Percentiles rank a stretch among this genome's conserved stretches.
Conservation (phyloP, 1,140 invertebrate genomes). For the Megalonaias nervosa region DNA sequence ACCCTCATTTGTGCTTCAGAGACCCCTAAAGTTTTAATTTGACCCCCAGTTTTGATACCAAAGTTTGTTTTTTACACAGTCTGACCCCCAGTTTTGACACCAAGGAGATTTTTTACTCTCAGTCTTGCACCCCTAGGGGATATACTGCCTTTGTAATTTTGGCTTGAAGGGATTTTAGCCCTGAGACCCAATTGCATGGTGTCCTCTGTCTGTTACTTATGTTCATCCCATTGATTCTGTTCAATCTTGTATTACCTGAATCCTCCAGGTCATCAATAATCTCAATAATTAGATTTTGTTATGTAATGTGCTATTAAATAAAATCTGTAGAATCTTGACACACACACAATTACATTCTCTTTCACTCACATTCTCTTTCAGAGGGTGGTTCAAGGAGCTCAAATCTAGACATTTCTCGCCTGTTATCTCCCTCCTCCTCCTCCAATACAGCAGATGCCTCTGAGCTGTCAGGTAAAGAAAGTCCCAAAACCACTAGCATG, state of each 20-base stretch:
- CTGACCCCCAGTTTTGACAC: no score
- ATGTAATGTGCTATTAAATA: not conserved
- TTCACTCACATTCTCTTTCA: slow-evolving; percentile 11
- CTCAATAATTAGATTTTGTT: not conserved
- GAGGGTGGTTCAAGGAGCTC: slow-evolving; percentile 15
- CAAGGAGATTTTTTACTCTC: no score
- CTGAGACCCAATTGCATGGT: no score
- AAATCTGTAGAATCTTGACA: not conserved
- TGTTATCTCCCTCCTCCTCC: slow-evolving; percentile 30
- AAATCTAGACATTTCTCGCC: slow-evolving; percentile 11
- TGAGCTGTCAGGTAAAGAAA: slow-evolving; percentile 27
- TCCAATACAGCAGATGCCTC: slow-evolving; percentile 18
- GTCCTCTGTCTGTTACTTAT: no score
- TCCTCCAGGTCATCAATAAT: not conserved
- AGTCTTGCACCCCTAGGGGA: no score
- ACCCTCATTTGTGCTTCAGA: no score
- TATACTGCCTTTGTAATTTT: no score
- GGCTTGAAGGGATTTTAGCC: no score
- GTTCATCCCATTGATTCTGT: not conserved
- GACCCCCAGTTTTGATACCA: no score
- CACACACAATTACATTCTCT: not conserved
- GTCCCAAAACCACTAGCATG: slow-evolving; percentile 28
- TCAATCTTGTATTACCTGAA: not conserved
- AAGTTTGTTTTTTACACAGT: no score
- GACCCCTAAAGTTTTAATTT: no score